Base-by-base conservation (phyloP, 2,113 vertebrate species). In the Falcunculus frontatus region DNA sequence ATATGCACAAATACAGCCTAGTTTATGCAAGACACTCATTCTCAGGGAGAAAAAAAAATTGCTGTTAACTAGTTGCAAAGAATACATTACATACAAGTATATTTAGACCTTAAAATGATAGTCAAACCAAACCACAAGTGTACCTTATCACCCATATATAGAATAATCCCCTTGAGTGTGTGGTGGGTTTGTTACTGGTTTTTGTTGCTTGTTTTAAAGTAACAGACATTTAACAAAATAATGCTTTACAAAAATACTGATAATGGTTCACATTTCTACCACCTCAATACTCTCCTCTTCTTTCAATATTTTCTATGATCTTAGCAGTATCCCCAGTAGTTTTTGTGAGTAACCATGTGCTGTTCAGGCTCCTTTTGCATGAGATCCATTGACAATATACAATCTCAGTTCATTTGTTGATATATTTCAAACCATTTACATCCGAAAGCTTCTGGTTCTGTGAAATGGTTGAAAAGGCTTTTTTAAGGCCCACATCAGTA, bases 381-480 rank as follows among this genome's bases (percentile, higher is more conserved):
- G 41, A 64, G 11, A 77, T 65, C 37, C 42, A 55, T 56, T 39
- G 39, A 78, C 37, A 75, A 59, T 22, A 41, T 12, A 62, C 17
- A 32, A 65, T 73, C 30, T 55, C 84, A 56, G 35, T 55, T 55
- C 33, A 0, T 68, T 44, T 4, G 9, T 29, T 65, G 74, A 68
- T 16, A 15, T 4, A 67, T 41, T 49, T 44, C 35, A 76, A 67
- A 52, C 44, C 19, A 35, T 52, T 96, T 96, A 99, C 98, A 98
- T 98, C 11, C 98, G 97, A 95, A 99, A 98, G 95, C 99, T 99
- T 97, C 98, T 98, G 64, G 98, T 99, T 97, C 99, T 98, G 76
- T 98, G 98, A 98, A 99, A 99, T 39, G 98, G 98, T 82, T 99
- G 98, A 89, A 98, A 98, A 81, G 98, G 98, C 55, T 98, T 98